A percentile compares a stretch with the other conserved stretches of the same genome.
Conservation (phyloP, 2,797 vertebrate species). For the Orientallactaga sibirica region DNA sequence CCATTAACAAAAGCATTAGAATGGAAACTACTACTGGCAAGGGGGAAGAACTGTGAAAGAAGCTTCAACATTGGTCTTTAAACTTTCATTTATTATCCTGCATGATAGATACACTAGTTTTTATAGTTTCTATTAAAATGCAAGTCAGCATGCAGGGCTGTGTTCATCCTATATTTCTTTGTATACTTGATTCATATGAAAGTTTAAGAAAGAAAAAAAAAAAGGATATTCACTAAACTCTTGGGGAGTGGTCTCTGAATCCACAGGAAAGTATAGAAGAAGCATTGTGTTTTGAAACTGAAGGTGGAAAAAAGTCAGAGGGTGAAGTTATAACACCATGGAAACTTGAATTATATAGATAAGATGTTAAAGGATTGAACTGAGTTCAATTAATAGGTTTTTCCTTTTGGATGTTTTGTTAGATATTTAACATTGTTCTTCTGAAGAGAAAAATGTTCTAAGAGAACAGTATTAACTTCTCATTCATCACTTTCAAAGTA, state of each 20-base stretch:
- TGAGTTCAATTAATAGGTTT: constrained; percentile 62
- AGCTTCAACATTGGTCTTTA: neutral
- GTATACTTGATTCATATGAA: neutral
- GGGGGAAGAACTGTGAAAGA: neutral
- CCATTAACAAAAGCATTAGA: constrained; percentile 15
- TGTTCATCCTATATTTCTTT: neutral
- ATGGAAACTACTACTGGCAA: neutral
- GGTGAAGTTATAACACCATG: neutral
- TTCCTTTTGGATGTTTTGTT: constrained; percentile 52
- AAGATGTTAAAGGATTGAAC: constrained; percentile 35
- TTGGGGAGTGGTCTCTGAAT: neutral
- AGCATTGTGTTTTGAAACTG: constrained; percentile 5
- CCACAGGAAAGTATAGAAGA: neutral
- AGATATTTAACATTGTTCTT: constrained; percentile 57
- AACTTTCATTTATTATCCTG: neutral
- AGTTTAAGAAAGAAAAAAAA: neutral
- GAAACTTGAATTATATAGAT: constrained; percentile 9
- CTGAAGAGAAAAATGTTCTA: constrained; percentile 34
- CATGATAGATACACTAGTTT: neutral
- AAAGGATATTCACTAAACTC: neutral
- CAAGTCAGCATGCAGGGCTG: neutral
- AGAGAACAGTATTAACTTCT: constrained; percentile 43
- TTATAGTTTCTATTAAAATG: constrained; percentile 37
- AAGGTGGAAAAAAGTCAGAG: neutral
- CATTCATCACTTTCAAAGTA: constrained; percentile 37